A percentile compares a stretch with the other conserved stretches of the same genome.
phyloP scores from a whole-genome alignment of 1,140 invertebrate species.

The Arion vulgaris region DNA sequence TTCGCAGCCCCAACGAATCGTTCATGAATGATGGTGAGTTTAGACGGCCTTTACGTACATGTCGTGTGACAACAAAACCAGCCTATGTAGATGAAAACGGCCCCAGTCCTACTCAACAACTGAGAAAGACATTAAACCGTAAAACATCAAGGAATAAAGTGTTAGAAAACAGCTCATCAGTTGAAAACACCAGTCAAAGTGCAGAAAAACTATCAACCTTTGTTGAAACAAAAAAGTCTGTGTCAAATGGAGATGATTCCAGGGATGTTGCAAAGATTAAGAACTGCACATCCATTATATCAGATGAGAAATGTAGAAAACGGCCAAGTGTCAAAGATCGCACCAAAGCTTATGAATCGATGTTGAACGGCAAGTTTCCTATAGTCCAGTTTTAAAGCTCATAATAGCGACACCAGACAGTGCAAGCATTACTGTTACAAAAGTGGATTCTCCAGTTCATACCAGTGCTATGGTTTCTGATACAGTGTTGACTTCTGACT shows the following conservation, averaged over 20 bases:
- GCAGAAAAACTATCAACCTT: background rate
- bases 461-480: background rate
- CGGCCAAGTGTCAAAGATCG: conserved; percentile 33
- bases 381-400: background rate
- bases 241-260: background rate
- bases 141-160: background rate
- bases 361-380: conserved; percentile 23
- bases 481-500: background rate
- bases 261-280: background rate
- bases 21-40: background rate
- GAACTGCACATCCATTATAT: background rate
- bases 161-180: background rate
- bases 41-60: conserved; percentile 4
- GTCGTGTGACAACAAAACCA: background rate
- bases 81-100: conserved; percentile 12
- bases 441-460: background rate
- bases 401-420: background rate
- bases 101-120: background rate
- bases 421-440: background rate
- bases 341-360: conserved; percentile 41
- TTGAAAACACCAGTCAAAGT: background rate
- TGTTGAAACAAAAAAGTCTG: background rate
- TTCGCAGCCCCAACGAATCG: background rate
- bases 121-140: background rate
- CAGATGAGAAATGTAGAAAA: background rate